phyloP scores from a whole-genome alignment of 64 coral and sea anemone species.

The Montipora foliosa region DNA sequence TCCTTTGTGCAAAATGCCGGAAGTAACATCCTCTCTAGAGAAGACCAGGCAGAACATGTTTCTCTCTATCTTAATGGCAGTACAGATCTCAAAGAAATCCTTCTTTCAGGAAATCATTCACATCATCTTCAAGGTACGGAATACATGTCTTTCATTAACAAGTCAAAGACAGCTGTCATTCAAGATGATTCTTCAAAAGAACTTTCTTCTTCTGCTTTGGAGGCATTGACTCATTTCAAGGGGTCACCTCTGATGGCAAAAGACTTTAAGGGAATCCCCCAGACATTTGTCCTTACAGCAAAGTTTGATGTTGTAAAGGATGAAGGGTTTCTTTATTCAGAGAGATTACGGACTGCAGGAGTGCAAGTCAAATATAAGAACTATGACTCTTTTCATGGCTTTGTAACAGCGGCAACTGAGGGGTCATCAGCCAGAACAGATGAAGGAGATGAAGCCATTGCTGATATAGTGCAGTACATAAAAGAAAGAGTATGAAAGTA shows the following conservation, averaged over 20 bases:
- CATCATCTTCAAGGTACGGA: slow-evolving; percentile 60
- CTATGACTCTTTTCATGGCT: slow-evolving; percentile 92
- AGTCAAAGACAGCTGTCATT: background rate
- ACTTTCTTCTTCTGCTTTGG: slow-evolving; percentile 44
- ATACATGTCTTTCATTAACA: slow-evolving; percentile 55
- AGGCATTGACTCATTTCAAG: slow-evolving; percentile 73
- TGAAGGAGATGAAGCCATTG: slow-evolving; percentile 72
- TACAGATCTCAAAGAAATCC: slow-evolving; percentile 46
- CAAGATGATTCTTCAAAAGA: slow-evolving; percentile 37
- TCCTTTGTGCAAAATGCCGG: slow-evolving; percentile 66
- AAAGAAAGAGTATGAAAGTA: slow-evolving; percentile 48
- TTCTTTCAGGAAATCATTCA: slow-evolving; percentile 87
- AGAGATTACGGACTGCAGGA: slow-evolving; percentile 54
- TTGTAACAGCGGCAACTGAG: slow-evolving; percentile 82
- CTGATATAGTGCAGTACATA: slow-evolving; percentile 69
- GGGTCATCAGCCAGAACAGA: slow-evolving; percentile 68
- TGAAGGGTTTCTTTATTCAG: slow-evolving; percentile 82
- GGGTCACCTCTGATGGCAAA: slow-evolving; percentile 83
- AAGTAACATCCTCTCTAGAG: slow-evolving; percentile 57
- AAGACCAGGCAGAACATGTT: slow-evolving; percentile 57
- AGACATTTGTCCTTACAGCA: slow-evolving; percentile 81
- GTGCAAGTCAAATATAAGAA: slow-evolving; percentile 72
- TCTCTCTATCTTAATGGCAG: slow-evolving; percentile 83
- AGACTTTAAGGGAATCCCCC: slow-evolving; percentile 71
- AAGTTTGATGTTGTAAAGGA: slow-evolving; percentile 87